Base-by-base conservation (phyloP, 1,140 invertebrate species). In the Drosophila guanche region DNA sequence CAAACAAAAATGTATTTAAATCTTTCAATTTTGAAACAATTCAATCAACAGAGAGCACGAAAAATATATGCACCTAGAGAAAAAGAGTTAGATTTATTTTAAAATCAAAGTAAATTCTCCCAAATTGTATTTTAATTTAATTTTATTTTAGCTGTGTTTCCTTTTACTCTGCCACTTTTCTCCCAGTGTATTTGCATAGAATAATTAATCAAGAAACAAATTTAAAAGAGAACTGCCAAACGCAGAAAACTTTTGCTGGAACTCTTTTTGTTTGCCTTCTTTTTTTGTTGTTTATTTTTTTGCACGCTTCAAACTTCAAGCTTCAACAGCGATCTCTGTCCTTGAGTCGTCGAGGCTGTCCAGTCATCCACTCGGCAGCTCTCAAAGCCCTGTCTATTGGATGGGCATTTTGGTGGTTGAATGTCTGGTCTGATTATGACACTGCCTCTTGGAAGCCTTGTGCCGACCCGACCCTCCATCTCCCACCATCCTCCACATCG, bases 341-440 rank as follows among this genome's bases (percentile, higher is more conserved):
- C 80, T 85, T 85, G 80, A 86, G 80, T 66, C 63, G 80, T 66
- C 63, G 81, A 62, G 81, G 76, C 72, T 76, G 77, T 77, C 78
- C 55, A 77, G 84, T 76, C 70, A 73, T 76, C 74, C 72, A 75
- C 72, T 75, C 71, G 63, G 55, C 43, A 76, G 76, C 16, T 76
- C 71, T 85, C 78, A 77, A 81, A 71, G 61, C 72, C 67, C 69
- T 76, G 48, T 43, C 22, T 25, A 52, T 40, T 52, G 33, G 33
- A 37, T 52, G 53, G 41, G 53, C 40, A n/a, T 42, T 59, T 66
- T 37, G 33, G 33, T 37, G 33, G 33, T 37, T 37, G 33, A 37
- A 37, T 37, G 53, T 55, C 53, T 47, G 71, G 69, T 72, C 81
- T 80, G 80, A 85, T 85, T 85, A 85, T 85, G 80, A 85, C 80